phyloP scores from a whole-genome alignment of 1,140 invertebrate genomes.

The Papilio dardanus region DNA sequence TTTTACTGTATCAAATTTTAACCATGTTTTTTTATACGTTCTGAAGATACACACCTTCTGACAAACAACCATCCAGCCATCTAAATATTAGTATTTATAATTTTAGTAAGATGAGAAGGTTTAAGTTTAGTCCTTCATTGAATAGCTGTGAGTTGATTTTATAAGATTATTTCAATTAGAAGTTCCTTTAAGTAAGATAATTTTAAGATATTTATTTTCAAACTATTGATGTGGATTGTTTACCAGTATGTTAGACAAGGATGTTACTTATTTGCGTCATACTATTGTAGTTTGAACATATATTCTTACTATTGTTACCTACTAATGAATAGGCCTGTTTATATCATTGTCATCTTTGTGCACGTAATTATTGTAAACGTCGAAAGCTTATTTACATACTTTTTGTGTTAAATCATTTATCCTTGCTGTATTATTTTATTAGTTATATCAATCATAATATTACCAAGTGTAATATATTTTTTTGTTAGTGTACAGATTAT shows the following conservation, averaged over 20 bases:
- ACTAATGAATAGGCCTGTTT: constrained; percentile 10
- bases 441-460: not conserved
- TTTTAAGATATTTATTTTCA: not conserved
- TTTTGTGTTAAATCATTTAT: not conserved
- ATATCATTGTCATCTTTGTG: constrained; percentile 1
- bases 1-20: too few relatives aligned
- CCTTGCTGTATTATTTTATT: not conserved
- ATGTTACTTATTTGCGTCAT: constrained; percentile 6
- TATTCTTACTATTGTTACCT: constrained; percentile 1
- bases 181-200: too few relatives aligned
- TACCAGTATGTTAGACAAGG: not conserved
- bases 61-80: too few relatives aligned
- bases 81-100: too few relatives aligned
- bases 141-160: too few relatives aligned
- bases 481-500: not conserved
- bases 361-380: not conserved
- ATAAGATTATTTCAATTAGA: too few relatives aligned
- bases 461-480: not conserved
- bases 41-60: too few relatives aligned
- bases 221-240: not conserved
- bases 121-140: too few relatives aligned
- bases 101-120: too few relatives aligned
- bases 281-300: not conserved
- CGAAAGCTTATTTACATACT: not conserved
- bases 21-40: too few relatives aligned